Conservation (phyloP, 2,888 invertebrate genomes). For the Seira musarum region DNA sequence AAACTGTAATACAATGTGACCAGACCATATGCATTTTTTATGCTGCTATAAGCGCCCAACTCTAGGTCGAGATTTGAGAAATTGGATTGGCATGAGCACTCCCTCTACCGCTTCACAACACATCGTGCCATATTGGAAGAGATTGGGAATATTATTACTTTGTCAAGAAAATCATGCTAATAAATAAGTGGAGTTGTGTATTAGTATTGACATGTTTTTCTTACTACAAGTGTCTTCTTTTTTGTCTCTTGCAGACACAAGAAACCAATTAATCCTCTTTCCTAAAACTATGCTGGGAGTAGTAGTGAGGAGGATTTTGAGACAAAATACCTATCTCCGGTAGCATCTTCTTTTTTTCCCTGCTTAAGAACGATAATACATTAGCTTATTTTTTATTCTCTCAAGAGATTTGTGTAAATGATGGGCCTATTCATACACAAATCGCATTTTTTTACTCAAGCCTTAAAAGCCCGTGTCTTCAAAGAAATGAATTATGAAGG, state of each 20-base stretch:
- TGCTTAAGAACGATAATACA: too few relatives aligned
- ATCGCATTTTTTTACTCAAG: conserved; percentile 7
- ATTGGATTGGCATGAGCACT: too few relatives aligned
- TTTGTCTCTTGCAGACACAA: neutral
- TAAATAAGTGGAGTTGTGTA: neutral
- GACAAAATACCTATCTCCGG: too few relatives aligned
- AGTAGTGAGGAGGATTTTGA: too few relatives aligned
- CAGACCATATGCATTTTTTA: too few relatives aligned
- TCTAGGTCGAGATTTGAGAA: too few relatives aligned
- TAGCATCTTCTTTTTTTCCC: too few relatives aligned
- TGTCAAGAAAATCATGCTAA: neutral
- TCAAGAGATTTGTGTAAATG: neutral
- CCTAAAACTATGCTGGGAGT: neutral
- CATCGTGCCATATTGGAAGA: too few relatives aligned
- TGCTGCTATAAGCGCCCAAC: too few relatives aligned
- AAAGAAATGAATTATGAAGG: conserved; percentile 26
- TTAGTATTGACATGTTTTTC: conserved; percentile 2
- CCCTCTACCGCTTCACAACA: too few relatives aligned
- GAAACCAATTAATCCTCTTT: conserved; percentile 15
- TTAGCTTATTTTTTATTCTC: neutral
- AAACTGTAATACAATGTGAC: too few relatives aligned
- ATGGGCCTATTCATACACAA: neutral
- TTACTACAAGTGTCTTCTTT: neutral
- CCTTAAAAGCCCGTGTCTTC: neutral
- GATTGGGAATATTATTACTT: neutral